Evolutionary conservation across 2,888 invertebrate genomes (phyloP).

Genomic region (Papilio demoleus): DNA sequence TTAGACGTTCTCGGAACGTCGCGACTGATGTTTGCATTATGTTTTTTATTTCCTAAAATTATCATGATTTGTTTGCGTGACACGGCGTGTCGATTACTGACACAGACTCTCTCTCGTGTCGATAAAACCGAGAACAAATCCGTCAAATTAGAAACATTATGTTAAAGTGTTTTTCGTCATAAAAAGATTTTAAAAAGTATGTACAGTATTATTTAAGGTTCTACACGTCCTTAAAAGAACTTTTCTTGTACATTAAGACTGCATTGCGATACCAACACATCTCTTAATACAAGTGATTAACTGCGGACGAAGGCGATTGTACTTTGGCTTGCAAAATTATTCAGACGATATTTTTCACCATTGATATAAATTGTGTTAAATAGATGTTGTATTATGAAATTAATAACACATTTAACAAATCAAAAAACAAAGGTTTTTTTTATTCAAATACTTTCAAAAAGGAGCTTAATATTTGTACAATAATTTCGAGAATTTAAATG

Average conservation of each 20-base stretch:
- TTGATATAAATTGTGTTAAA: not conserved
- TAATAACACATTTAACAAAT: too few species aligned
- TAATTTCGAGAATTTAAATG: not conserved
- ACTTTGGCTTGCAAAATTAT: not conserved
- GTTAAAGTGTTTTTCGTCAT: not conserved
- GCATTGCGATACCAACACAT: not conserved
- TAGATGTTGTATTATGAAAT: too few species aligned
- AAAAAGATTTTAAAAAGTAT: too few species aligned
- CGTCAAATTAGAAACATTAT: not conserved
- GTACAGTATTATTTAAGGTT: too few species aligned
- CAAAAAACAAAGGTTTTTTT: not conserved
- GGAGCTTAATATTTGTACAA: not conserved
- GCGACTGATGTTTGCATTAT: not conserved
- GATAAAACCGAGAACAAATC: not conserved
- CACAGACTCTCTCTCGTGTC: not conserved
- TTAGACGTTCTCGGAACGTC: not conserved
- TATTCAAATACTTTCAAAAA: not conserved
- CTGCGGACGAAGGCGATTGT: not conserved
- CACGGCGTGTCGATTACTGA: not conserved
- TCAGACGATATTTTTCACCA: not conserved
- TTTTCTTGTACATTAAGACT: not conserved
- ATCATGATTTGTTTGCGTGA: not conserved
- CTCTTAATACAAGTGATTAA: not conserved
- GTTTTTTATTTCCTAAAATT: conserved; percentile 6
- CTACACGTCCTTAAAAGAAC: too few species aligned